phyloP scores from a whole-genome alignment of 2,797 vertebrate species.

The Harpagifer antarcticus region DNA sequence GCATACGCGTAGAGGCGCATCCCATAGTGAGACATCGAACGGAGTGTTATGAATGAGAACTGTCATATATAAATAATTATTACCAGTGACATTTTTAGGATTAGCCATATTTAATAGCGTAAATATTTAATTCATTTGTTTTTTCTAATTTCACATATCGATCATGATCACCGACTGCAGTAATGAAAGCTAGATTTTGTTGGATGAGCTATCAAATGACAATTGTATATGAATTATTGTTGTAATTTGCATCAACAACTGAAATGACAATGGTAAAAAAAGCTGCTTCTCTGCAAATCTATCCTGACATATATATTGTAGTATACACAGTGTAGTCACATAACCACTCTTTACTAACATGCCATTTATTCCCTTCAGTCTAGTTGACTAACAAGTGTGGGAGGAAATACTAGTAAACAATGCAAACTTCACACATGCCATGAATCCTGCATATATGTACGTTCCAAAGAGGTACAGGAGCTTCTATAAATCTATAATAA shows the following conservation, averaged over 20 bases:
- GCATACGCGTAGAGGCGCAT: too few species aligned
- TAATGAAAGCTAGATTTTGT: background rate
- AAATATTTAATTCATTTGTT: background rate
- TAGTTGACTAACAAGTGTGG: background rate
- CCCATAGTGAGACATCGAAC: too few species aligned
- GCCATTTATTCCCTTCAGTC: background rate
- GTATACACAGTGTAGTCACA: background rate
- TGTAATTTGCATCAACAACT: background rate
- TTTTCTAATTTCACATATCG: background rate
- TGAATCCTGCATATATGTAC: constrained; percentile 33
- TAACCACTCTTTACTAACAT: background rate
- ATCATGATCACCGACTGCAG: background rate
- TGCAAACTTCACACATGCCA: constrained; percentile 9
- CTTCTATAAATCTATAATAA: constrained; percentile 28
- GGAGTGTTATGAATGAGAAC: too few species aligned
- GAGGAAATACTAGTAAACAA: constrained; percentile 2
- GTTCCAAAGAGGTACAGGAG: constrained; percentile 15
- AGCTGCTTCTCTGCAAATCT: background rate
- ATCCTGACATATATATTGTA: background rate
- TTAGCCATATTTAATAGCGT: too few species aligned
- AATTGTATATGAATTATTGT: background rate
- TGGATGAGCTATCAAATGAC: constrained; percentile 4
- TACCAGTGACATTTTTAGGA: too few species aligned
- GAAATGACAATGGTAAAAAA: background rate
- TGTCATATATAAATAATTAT: too few species aligned